phyloP scores from a whole-genome alignment of 1,140 invertebrate species.

The Luehdorfia chinensis region DNA sequence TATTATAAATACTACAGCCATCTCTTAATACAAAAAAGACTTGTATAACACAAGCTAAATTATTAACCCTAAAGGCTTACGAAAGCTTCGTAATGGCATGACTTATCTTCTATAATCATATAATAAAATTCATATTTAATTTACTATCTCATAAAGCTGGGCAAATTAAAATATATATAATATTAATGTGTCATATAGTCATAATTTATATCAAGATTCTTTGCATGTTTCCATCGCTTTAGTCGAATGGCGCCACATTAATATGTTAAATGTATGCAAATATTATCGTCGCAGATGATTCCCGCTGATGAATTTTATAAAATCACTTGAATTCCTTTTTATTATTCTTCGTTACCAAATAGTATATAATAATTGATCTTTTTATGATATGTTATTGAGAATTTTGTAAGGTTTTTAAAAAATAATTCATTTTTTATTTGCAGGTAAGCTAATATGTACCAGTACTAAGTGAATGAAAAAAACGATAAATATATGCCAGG shows the following conservation, averaged over 20 bases:
- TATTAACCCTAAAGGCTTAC: not conserved
- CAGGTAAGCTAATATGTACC: constrained; percentile 30
- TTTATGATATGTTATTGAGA: too few relatives aligned
- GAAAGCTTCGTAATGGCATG: too few relatives aligned
- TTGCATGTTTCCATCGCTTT: not conserved
- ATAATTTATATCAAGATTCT: constrained; percentile 11
- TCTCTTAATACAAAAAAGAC: too few relatives aligned
- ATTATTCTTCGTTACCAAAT: too few relatives aligned
- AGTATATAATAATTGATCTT: too few relatives aligned
- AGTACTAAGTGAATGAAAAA: constrained; percentile 5
- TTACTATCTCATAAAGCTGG: constrained; percentile 2
- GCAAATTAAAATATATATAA: constrained; percentile 8
- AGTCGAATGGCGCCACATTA: not conserved
- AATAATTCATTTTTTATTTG: constrained; percentile 24
- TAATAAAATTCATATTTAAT: constrained; percentile 4
- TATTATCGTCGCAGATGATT: too few relatives aligned
- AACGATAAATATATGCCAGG: too few relatives aligned
- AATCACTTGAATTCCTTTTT: too few relatives aligned
- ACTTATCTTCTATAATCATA: too few relatives aligned
- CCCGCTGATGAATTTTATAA: too few relatives aligned
- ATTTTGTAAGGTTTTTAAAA: too few relatives aligned
- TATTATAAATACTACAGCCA: not conserved
- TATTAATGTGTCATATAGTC: not conserved
- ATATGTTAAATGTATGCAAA: constrained; percentile 7
- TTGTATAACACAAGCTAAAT: too few relatives aligned